phyloP scores from a whole-genome alignment of 2,113 vertebrate species.

The Daboia siamensis region DNA sequence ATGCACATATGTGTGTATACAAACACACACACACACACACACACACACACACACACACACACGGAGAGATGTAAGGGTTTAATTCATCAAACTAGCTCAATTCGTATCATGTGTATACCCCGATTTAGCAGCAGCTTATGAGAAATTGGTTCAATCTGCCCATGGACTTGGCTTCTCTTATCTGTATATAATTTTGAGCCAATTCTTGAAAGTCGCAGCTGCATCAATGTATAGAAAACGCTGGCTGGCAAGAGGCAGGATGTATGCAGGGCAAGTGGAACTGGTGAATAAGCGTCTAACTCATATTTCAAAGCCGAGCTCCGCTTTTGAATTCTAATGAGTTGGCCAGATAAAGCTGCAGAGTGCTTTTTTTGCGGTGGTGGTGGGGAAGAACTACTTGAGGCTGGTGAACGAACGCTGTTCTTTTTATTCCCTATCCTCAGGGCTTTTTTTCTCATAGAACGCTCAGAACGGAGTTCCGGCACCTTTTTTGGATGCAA shows the following conservation, averaged over 20 bases:
- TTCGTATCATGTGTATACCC: neutral
- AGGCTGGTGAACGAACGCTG: accelerated
- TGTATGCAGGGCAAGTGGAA: neutral
- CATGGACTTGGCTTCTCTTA: neutral
- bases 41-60: neutral
- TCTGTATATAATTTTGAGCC: neutral
- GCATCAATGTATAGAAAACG: neutral
- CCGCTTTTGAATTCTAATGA: neutral
- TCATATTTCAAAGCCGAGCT: neutral
- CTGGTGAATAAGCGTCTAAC: neutral
- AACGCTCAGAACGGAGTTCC: no score
- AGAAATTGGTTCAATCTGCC: neutral
- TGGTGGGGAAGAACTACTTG: neutral
- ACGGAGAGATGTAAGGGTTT: neutral
- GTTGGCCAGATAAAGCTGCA: neutral
- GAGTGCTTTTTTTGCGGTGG: neutral
- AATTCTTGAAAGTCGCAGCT: neutral
- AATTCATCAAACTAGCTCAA: neutral
- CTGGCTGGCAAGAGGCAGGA: neutral
- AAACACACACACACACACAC: neutral
- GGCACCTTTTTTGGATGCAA: no score
- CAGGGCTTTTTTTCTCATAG: no score
- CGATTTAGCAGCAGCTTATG: neutral
- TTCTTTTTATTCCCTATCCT: neutral
- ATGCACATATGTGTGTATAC: neutral